Base-by-base conservation (phyloP, 2,888 invertebrate species). In the Caenorhabditis sp. region DNA sequence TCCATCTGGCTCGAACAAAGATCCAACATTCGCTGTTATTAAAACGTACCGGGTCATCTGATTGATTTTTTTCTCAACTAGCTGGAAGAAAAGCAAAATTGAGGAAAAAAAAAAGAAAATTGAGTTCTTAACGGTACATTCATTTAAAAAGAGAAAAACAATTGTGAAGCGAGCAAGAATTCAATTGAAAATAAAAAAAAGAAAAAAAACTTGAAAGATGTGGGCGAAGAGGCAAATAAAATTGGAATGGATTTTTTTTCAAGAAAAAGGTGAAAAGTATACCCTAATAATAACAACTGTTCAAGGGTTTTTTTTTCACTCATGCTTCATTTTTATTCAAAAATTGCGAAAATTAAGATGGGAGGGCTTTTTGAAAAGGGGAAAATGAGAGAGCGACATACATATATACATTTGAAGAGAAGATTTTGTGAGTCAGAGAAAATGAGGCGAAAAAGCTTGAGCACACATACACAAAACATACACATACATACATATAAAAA, bases 11-110 rank as follows among this genome's bases (percentile, higher is more conserved):
- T 84, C 85, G 58, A 86, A 86, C 23, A 86, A 76, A n/a, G 84
- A 83, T 21, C 86, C 86, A 14, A 86, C 83, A 74, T 86, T 86
- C 24, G 86, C 84, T 50, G 86, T 86, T 58, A 86, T 77, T 31
- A 86, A 75, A 50, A 85, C 74, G 61, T 60, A 69, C 58, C 66
- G 61, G 55, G 65, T 51, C 75, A 75, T 75, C n/a, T n/a, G n/a
- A n/a, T n/a, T n/a, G n/a, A n/a, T n/a, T n/a, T n/a, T n/a, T n/a
- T n/a, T n/a, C n/a, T n/a, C n/a, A n/a, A n/a, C n/a, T n/a, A n/a
- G n/a, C n/a, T n/a, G n/a, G n/a, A n/a, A n/a, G n/a, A n/a, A n/a
- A n/a, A n/a, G n/a, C n/a, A n/a, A n/a, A n/a, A n/a, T n/a, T n/a
- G n/a, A n/a, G n/a, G n/a, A n/a, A n/a, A n/a, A n/a, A n/a, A n/a